Percentiles rank a stretch among this genome's conserved stretches.
These are phyloP conservation scores for Mixornis gularis DNA, from an alignment of 2,113 vertebrate species.

Conservation along the genomic window DNA sequence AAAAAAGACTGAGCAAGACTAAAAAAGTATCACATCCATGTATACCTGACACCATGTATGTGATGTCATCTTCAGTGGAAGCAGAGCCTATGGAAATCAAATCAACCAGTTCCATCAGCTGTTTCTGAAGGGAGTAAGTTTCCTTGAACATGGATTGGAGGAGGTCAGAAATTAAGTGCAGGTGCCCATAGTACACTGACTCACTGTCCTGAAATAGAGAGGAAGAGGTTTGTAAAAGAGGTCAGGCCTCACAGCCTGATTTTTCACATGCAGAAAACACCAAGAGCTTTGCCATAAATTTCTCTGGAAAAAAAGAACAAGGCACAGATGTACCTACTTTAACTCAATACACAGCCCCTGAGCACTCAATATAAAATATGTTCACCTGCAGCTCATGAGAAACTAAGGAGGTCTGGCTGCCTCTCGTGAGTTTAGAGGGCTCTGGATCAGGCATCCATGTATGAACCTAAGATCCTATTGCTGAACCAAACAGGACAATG, in stretches of 20 bases:
- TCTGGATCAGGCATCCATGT: not conserved
- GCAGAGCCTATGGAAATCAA: constrained; percentile 71
- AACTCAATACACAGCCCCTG: not conserved
- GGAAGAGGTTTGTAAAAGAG: not conserved
- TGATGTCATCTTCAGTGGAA: constrained; percentile 71
- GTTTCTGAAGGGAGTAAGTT: constrained; percentile 89
- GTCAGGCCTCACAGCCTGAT: not conserved
- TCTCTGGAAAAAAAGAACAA: not conserved
- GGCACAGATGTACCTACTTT: not conserved
- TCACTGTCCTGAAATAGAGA: constrained; percentile 81
- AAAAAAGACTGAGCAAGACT: not conserved
- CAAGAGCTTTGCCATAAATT: not conserved
- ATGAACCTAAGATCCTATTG: not conserved
- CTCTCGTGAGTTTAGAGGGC: not conserved
- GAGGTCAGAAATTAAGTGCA: constrained; percentile 89
- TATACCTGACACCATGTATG: constrained; percentile 80
- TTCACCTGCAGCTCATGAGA: not conserved
- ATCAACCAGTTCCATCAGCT: constrained; percentile 87
- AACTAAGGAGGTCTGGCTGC: not conserved
- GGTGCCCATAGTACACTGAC: constrained; percentile 80
- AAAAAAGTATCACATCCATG: not conserved
- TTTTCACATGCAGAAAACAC: not conserved
- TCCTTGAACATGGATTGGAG: constrained; percentile 90
- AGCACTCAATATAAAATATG: not conserved
- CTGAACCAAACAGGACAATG: not conserved